Evolutionary conservation across 2,888 invertebrate species (phyloP), one percentile per base, ranked within the genome.

Genomic region (Xestia sexstrigata): DNA sequence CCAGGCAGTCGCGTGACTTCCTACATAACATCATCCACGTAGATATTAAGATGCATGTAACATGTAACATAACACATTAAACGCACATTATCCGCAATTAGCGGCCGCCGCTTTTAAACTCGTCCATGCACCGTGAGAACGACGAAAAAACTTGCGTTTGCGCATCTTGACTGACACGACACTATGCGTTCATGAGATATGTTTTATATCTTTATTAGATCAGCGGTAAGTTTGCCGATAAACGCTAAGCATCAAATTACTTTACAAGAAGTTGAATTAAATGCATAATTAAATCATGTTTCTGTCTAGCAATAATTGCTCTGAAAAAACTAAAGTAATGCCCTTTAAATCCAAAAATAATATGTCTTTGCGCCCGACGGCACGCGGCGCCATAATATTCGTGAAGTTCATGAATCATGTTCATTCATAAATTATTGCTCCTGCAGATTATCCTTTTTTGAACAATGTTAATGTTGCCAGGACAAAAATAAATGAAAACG

Each of bases 31-130:
- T 75, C 69, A 73, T 75, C 66, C 82, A 73, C 66, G 78, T 58
- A 72, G 62, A 85, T 85, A 87, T 88, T 88, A 82, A 88, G 82
- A 88, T 86, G 86, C 85, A 82, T 85, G 86, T 86, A 87, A 88
- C 85, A 82, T 85, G 86, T 86, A 87, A 88, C 88, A 88, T 81
- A 86, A 82, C 84, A 83, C 83, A 81, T 85, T 88, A 87, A 87
- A 78, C 83, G 78, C 81, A 78, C 82, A 85, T 89, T 88, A 89
- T 86, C 85, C 72, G 84, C 88, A 88, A 88, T 88, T 88, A 88
- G 88, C 70, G 85, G 73, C 78, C 79, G 75, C 83, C 78, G 84
- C 74, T 82, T 73, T 83, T 79, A 87, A 83, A 79, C 88, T 78
- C 84, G 86, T 74, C 77, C 76, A 86, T 72, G 70, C 80, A 87